Evolutionary conservation across 2,797 vertebrate species (phyloP), one percentile per base, ranked within the genome.

Genomic region (Scolopax bukidnonensis): DNA sequence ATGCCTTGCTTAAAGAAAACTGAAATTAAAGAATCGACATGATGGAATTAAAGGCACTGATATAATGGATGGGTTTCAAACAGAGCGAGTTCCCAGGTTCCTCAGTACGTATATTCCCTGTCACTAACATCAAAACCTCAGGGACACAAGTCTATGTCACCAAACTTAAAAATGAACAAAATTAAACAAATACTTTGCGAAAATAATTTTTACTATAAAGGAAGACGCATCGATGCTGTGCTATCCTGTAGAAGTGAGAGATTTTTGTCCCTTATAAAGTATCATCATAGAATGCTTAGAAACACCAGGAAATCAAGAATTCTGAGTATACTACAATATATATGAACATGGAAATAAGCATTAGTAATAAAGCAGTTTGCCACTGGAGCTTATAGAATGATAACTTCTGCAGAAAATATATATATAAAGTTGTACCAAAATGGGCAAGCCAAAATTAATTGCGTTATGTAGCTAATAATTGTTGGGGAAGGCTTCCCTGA

Each of bases 151-250:
- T 33, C 25, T 17, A 23, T 0, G 0, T 27, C 54, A 90, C 68
- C 11, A 47, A 56, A 68, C n/a, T n/a, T 40, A 61, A 40, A 40
- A 61, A 40, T 24, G 20, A 56, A n/a, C 20, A 16, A 59, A 70
- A 40, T 11, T 47, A 38, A 48, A 69, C 27, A 82, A 65, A 43
- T 48, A 67, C 0, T 0, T 25, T 18, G 25, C 17, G 30, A 79
- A 82, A 91, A 30, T 6, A 16, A 6, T 16, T 74, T 79, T 61
- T 36, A 56, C 30, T 27, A 45, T 13, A 43, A 68, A 85, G 45
- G 20, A 71, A 73, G 67, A 36, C 8, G 10, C 0, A 0, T n/a
- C 32, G 19, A 1, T 61, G 41, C 71, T 33, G 50, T 4, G 2
- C 27, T 45, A 57, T 14, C 16, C 21, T 0, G 4, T 4, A 67